Evolutionary conservation across 2,888 invertebrate genomes (phyloP), one percentile per base, ranked within the genome.

Genomic region (Xestia c-nigrum): DNA sequence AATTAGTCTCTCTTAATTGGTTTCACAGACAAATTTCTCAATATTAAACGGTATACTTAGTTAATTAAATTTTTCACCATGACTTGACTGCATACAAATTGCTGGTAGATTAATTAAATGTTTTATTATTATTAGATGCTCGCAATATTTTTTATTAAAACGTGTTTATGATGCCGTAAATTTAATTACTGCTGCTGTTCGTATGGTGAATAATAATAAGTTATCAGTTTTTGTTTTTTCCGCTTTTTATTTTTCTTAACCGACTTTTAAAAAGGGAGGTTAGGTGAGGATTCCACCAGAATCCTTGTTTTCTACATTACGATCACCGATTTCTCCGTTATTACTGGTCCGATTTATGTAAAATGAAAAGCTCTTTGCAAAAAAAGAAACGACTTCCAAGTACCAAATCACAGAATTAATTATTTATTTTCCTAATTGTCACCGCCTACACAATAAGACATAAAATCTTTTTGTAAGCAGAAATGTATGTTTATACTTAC

Each of bases 1-100:
- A 89, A 90, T 90, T 87, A 90, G 80, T 86, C 77, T 83, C 65
- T 81, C 84, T 85, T 90, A 90, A 90, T 90, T 89, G 85, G 86
- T 85, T 89, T 84, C 80, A 66, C 80, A 81, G 83, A 87, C 85
- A 85, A 90, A 90, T 88, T 84, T 86, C 84, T 85, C 82, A 83
- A 85, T 85, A 85, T 88, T 87, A 88, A 85, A 81, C 74, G 71
- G 55, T 72, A 70, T 76, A 80, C 75, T 75, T 80, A 69, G 55
- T 85, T 81, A 81, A 74, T 88, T 81, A 80, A 86, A 52, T 61
- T 83, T 83, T 85, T 74, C 73, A 55, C 75, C 65, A 73, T 46
- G 59, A 68, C 80, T 71, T 79, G 77, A 46, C 87, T 80, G 77
- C 85, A 87, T 87, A 81, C 71, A 79, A 83, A 86, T 80, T 73